Evolutionary conservation across 1,140 invertebrate species (phyloP).

Genomic region (Calosoma granatense): DNA sequence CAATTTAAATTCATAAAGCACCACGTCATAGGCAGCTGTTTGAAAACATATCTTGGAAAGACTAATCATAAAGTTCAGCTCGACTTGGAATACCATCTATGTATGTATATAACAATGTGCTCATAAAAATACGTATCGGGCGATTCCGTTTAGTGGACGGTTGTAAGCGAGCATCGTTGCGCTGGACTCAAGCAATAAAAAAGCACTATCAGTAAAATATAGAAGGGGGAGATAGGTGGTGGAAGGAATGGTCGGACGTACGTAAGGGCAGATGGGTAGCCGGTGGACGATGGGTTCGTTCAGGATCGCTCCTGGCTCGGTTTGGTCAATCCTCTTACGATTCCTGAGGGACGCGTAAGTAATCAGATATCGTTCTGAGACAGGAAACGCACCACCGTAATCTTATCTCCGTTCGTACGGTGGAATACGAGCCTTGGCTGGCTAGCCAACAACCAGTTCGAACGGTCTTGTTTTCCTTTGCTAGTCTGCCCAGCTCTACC

Average conservation of each 20-base stretch:
- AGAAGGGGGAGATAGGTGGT: background rate
- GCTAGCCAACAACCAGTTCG: too few relatives aligned
- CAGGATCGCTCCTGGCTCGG: background rate
- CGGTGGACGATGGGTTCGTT: background rate
- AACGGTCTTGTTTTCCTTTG: too few relatives aligned
- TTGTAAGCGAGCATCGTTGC: background rate
- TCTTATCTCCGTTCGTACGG: too few relatives aligned
- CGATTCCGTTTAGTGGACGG: background rate
- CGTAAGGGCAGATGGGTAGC: background rate
- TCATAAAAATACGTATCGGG: background rate
- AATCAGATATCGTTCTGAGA: background rate
- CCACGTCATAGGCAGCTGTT: background rate
- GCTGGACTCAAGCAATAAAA: background rate
- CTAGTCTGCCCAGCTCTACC: too few relatives aligned
- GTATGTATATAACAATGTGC: background rate
- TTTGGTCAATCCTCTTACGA: background rate
- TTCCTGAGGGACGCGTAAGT: background rate
- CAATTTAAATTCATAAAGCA: background rate
- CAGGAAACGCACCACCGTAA: background rate
- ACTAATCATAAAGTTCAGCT: background rate
- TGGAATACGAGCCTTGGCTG: too few relatives aligned
- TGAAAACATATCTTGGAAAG: background rate
- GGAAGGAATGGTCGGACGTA: background rate
- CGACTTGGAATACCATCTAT: background rate
- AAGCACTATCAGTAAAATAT: background rate